Evolutionary conservation across 2,797 vertebrate genomes (phyloP).

Genomic region (Eleutherodactylus coqui): DNA sequence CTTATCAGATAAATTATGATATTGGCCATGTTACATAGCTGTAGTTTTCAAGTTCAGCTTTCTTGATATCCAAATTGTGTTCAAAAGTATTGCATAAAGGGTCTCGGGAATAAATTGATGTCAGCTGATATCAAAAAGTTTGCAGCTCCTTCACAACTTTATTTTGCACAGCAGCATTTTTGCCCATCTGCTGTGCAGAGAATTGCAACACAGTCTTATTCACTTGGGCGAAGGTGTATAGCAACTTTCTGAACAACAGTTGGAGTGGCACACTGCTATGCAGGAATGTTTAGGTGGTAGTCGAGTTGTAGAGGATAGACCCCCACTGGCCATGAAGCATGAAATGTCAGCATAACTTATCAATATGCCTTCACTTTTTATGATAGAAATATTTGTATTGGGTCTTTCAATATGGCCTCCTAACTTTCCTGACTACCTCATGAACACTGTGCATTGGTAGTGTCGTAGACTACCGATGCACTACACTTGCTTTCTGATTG

Average conservation of each 20-base stretch:
- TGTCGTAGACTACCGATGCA: too few species aligned
- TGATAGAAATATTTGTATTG: background rate
- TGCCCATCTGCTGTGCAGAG: background rate
- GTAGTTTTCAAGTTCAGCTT: background rate
- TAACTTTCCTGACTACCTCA: too few species aligned
- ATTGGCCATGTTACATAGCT: background rate
- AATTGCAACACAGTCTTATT: background rate
- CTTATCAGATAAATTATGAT: background rate
- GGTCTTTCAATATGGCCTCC: too few species aligned
- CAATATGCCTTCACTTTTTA: background rate
- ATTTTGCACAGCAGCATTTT: too few species aligned
- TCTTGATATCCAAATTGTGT: background rate
- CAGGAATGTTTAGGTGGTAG: background rate
- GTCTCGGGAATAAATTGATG: background rate
- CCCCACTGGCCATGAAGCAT: background rate
- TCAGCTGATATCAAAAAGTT: background rate
- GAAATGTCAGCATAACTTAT: background rate
- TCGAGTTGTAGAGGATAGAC: background rate
- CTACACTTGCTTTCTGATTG: too few species aligned
- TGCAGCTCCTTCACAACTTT: background rate
- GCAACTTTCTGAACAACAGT: background rate
- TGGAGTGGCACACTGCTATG: background rate
- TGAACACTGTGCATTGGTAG: too few species aligned
- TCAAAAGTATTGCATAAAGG: background rate
- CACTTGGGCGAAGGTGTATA: background rate